Percentiles rank a stretch among this genome's conserved stretches.
Evolutionary conservation across 2,113 vertebrate genomes (phyloP).

Genomic region (Aphyosemion australe): DNA sequence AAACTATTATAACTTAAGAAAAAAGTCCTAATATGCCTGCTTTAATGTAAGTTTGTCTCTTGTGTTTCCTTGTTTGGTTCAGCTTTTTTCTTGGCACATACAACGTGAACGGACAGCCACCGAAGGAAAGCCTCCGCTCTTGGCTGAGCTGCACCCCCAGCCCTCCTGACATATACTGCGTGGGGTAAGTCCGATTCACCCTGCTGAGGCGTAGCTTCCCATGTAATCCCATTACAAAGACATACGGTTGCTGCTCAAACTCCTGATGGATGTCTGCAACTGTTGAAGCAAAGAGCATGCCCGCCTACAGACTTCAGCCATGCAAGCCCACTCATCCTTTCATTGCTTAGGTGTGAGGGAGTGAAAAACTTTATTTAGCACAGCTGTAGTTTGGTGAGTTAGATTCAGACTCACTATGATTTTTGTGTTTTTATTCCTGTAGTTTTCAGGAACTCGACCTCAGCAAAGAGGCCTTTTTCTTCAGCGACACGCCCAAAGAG

Average conservation of each 20-base stretch:
- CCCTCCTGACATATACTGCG: slow-evolving; percentile 93
- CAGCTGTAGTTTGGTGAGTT: background rate
- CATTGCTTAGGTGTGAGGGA: slow-evolving; percentile 5
- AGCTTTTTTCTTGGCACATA: slow-evolving; percentile 96
- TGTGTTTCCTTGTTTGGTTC: slow-evolving; percentile 14
- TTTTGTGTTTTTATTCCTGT: slow-evolving; percentile 3
- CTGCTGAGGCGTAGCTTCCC: background rate
- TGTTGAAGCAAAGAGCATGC: slow-evolving; percentile 15
- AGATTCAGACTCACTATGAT: background rate
- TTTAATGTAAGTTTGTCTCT: too few species aligned
- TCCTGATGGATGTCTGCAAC: slow-evolving; percentile 23
- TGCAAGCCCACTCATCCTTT: slow-evolving; percentile 20
- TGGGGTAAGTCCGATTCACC: slow-evolving; percentile 83
- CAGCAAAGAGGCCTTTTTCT: slow-evolving; percentile 97
- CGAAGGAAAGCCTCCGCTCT: slow-evolving; percentile 86
- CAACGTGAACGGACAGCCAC: slow-evolving; percentile 94
- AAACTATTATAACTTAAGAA: too few species aligned
- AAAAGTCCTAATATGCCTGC: too few species aligned
- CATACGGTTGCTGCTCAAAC: slow-evolving; percentile 11
- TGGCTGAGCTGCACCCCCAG: slow-evolving; percentile 84
- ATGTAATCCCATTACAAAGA: slow-evolving; percentile 36
- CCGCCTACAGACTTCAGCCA: slow-evolving; percentile 18
- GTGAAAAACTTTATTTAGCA: slow-evolving; percentile 15
- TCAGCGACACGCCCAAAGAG: slow-evolving; percentile 94
- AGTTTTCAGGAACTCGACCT: slow-evolving; percentile 99